Base-by-base conservation (phyloP, 2,888 invertebrate species). In the Horisme vitalbata region DNA sequence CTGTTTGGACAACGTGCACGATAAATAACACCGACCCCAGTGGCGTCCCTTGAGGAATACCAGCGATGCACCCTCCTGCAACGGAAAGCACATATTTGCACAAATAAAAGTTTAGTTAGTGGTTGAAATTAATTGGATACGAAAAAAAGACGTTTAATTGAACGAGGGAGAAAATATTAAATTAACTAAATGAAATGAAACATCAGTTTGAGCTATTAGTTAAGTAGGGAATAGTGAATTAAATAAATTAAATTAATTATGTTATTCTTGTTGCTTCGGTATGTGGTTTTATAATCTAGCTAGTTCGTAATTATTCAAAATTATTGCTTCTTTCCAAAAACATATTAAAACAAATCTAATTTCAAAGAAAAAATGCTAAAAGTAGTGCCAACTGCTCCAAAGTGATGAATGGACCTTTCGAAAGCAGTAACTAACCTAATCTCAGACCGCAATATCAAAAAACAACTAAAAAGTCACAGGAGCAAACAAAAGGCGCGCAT, bases 1-100 rank as follows among this genome's bases (percentile, higher is more conserved):
- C 68, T 63, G 69, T 67, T 71, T 68, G 63, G 55, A 61, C 64
- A 66, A 69, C 62, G 62, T 59, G 55, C 41, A 65, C 65, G 50
- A 75, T 78, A 77, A 78, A 79, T 75, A 75, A 72, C 61, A 39
- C 46, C 39, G 43, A 48, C 62, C 66, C 70, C 68, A 48, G 53
- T 54, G 45, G 39, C 41, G 45, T 53, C 64, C 66, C 71, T 69
- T 51, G 53, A 57, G 50, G 59, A 57, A 62, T 63, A 60, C 27
- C 12, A 15, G 9, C 57, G 47, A 55, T 45, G 59, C 50, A 57
- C 59, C 51, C 54, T 49, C 44, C 28, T 26, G 37, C 47, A 52
- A 52, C 47, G 45, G 18, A 48, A 55, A 44, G 43, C 36, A 39
- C 41, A 55, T 55, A 55, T 55, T 53, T 44, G 41, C 51, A 47